Evolutionary conservation across 2,113 vertebrate genomes (phyloP).

Genomic region (Halcyon malimbica): DNA sequence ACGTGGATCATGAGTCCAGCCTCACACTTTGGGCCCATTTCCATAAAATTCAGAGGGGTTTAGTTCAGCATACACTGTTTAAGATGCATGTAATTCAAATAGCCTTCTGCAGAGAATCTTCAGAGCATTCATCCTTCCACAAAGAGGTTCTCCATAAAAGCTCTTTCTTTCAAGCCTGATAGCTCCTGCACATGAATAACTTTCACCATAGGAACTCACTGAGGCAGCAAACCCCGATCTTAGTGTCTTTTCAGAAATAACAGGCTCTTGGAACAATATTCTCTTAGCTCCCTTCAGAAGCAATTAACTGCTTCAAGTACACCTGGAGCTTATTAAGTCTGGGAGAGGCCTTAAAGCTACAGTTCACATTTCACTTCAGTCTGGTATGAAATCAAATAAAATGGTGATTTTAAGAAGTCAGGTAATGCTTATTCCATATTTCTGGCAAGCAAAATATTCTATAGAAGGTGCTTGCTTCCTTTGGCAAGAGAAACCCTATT

Average conservation of each 20-base stretch:
- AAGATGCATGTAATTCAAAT: constrained; percentile 75
- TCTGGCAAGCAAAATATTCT: constrained; percentile 72
- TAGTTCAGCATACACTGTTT: constrained; percentile 65
- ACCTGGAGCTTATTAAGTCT: constrained; percentile 77
- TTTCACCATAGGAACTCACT: constrained; percentile 73
- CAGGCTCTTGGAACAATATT: constrained; percentile 67
- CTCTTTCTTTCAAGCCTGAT: constrained; percentile 68
- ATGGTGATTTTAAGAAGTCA: constrained; percentile 60
- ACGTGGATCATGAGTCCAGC: not conserved
- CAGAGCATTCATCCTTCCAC: constrained; percentile 64
- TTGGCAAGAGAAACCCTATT: constrained; percentile 72
- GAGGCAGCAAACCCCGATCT: constrained; percentile 69
- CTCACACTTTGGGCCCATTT: constrained; percentile 25
- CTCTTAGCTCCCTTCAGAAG: constrained; percentile 72
- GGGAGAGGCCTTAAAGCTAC: constrained; percentile 69
- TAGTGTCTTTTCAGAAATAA: constrained; percentile 65
- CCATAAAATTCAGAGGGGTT: constrained; percentile 41
- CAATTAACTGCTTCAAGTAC: constrained; percentile 78
- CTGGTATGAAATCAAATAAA: constrained; percentile 73
- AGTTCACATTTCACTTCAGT: constrained; percentile 77
- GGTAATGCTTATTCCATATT: constrained; percentile 71
- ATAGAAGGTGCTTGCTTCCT: constrained; percentile 66
- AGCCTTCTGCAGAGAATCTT: constrained; percentile 66
- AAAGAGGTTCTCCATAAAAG: constrained; percentile 72
- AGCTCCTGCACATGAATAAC: constrained; percentile 70